Evolutionary conservation across 2,113 vertebrate species (phyloP), one percentile per base, ranked within the genome.

Genomic region (Anolis sagrei): DNA sequence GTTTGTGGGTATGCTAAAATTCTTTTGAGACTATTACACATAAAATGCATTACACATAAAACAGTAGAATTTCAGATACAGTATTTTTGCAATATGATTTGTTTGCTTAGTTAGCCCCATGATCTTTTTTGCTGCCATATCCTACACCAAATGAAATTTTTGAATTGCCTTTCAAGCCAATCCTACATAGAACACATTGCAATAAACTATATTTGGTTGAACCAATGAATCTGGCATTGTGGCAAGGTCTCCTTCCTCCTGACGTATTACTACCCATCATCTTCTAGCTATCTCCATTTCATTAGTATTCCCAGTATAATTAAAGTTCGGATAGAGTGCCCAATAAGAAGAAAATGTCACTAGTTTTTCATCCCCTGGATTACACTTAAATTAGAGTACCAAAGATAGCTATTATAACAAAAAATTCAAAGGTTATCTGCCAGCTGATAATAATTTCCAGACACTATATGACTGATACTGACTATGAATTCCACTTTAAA

Each of bases 361-460:
- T 8, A 6, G 1, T 72, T 86, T 70, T 51, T 80, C 78, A 80
- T 86, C 80, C 79, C 32, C 72, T 82, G 82, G 27, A 83, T 77
- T 86, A 93, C 18, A 4, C 13, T 87, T 79, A 18, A 86, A 79
- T 79, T 32, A 21, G 44, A 91, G 7, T 9, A 87, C 7, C 27
- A 79, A 5, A 29, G 44, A n/a, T 87, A 61, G 23, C 7, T 82
- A 79, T 79, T 87, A n/a, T 27, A 87, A 49, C 4, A 83, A 48
- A 72, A 84, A 70, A 83, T 0, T 72, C 1, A 25, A 48, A 34
- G 75, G 81, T 72, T 83, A 87, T 88, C 87, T 88, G 32, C 75
- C 58, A 16, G 48, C 0, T 75, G 48, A 90, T 92, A 87, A 76
- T 18, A 1, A 13, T 3, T 87, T 89, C 74, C 54, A 72, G 23